Evolutionary conservation across 2,888 invertebrate genomes (phyloP).

Genomic region (Drosophila robusta): DNA sequence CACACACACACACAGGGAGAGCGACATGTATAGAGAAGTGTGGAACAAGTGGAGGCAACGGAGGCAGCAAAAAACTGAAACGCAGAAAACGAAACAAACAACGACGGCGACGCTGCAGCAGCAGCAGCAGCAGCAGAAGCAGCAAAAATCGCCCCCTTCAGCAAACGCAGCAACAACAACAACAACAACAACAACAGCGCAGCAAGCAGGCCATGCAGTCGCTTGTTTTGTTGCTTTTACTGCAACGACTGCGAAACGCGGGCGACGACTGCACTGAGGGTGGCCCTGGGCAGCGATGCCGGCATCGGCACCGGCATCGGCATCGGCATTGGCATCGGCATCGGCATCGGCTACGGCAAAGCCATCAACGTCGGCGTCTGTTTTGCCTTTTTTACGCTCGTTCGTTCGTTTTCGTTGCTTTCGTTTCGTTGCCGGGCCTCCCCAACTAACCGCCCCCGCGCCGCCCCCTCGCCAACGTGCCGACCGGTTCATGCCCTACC

Average conservation of each 20-base stretch:
- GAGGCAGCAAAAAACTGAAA: constrained; percentile 57
- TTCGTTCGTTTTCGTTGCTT: constrained; percentile 49
- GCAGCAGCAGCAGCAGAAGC: constrained; percentile 23
- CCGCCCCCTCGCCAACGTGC: background rate
- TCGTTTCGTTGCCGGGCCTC: constrained; percentile 39
- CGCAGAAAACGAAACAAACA: constrained; percentile 68
- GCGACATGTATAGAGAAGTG: constrained; percentile 45
- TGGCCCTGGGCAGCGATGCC: constrained; percentile 61
- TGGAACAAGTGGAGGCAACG: constrained; percentile 52
- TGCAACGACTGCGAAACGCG: constrained; percentile 62
- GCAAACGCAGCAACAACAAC: constrained; percentile 59
- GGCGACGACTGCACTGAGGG: constrained; percentile 57
- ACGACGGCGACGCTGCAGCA: constrained; percentile 38
- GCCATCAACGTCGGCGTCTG: constrained; percentile 40
- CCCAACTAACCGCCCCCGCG: constrained; percentile 8
- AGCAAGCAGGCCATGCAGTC: constrained; percentile 48
- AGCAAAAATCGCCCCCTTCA: constrained; percentile 76
- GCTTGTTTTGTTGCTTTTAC: constrained; percentile 48
- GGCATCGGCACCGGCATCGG: constrained; percentile 37
- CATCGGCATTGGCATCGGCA: constrained; percentile 33
- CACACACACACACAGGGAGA: constrained; percentile 36
- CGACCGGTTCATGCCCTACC: constrained; percentile 9
- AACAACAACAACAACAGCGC: constrained; percentile 36
- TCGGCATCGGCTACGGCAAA: constrained; percentile 32
- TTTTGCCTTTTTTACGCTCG: constrained; percentile 39